A percentile compares a stretch with the other conserved stretches of the same genome.
phyloP scores from a whole-genome alignment of 2,888 invertebrate species.

The Zaprionus obscuricornis region DNA sequence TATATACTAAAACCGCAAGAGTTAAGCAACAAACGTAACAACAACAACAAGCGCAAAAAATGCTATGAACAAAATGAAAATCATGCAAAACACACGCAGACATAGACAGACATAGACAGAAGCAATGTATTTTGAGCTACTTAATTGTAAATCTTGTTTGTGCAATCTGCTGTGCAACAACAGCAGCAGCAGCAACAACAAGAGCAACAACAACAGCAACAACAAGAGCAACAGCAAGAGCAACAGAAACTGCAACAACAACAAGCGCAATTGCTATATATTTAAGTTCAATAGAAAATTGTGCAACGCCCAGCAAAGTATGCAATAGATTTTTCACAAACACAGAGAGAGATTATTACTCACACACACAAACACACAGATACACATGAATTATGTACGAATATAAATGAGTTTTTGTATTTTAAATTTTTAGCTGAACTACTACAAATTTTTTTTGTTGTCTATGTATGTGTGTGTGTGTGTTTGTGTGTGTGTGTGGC shows the following conservation, averaged over 20 bases:
- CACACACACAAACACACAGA: background rate
- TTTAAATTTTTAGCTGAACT: background rate
- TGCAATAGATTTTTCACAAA: slow-evolving; percentile 20
- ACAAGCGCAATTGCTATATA: too few relatives aligned
- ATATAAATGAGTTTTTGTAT: slow-evolving; percentile 19
- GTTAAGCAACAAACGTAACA: slow-evolving; percentile 25
- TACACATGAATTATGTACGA: slow-evolving; percentile 23
- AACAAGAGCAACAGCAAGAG: too few relatives aligned
- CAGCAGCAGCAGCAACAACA: too few relatives aligned
- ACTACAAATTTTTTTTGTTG: slow-evolving; percentile 11
- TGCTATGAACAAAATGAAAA: slow-evolving; percentile 24
- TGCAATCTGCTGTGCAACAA: slow-evolving; percentile 40
- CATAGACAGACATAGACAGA: slow-evolving; percentile 12
- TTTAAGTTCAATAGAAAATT: slow-evolving; percentile 41
- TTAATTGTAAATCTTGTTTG: slow-evolving; percentile 40
- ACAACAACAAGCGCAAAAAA: slow-evolving; percentile 43
- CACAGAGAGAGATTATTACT: too few relatives aligned
- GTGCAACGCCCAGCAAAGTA: slow-evolving; percentile 28
- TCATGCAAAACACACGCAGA: slow-evolving; percentile 8
- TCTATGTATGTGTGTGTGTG: too few relatives aligned
- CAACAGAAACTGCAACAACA: too few relatives aligned
- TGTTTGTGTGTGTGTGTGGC: slow-evolving; percentile 31
- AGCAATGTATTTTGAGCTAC: slow-evolving; percentile 22
- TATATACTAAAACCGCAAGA: slow-evolving; percentile 61
- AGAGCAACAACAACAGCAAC: too few relatives aligned